Conservation (phyloP, 1,140 invertebrate species). For the Oedothorax gibbosus region DNA sequence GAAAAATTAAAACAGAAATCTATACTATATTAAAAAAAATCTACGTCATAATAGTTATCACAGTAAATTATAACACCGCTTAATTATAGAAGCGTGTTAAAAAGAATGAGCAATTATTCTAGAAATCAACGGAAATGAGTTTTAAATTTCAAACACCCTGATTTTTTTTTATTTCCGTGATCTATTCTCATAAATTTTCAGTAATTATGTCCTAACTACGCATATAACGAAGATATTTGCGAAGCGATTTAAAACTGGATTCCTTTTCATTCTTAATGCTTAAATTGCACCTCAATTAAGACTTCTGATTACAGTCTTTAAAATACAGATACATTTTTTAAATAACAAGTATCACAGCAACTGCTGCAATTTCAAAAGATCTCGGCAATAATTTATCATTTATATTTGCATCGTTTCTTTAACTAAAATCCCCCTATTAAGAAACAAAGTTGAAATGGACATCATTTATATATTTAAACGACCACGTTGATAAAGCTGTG, state of each 20-base stretch:
- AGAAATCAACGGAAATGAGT: too few species aligned
- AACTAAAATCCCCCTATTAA: neutral
- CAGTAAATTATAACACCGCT: too few species aligned
- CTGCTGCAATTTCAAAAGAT: conserved; percentile 24
- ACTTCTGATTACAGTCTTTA: conserved; percentile 41
- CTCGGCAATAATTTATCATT: conserved; percentile 15
- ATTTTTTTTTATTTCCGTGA: conserved; percentile 9
- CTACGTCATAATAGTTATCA: too few species aligned
- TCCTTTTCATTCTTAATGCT: conserved; percentile 17
- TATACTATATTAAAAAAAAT: too few species aligned
- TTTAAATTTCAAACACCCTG: neutral
- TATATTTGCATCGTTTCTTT: conserved; percentile 2
- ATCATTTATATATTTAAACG: conserved; percentile 14
- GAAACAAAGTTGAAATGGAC: conserved; percentile 33
- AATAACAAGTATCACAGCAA: conserved; percentile 1
- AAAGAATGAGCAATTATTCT: too few species aligned
- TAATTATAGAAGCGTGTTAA: too few species aligned
- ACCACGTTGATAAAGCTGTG: neutral
- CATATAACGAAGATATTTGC: neutral
- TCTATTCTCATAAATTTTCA: conserved; percentile 25
- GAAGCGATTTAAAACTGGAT: conserved; percentile 18
- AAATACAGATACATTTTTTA: conserved; percentile 22
- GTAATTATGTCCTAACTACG: conserved; percentile 19
- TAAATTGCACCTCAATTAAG: conserved; percentile 40
- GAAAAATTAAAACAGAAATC: too few species aligned